These are phyloP conservation scores for Tenthredo notha DNA, from an alignment of 2,888 invertebrate species.

Conservation along the genomic window DNA sequence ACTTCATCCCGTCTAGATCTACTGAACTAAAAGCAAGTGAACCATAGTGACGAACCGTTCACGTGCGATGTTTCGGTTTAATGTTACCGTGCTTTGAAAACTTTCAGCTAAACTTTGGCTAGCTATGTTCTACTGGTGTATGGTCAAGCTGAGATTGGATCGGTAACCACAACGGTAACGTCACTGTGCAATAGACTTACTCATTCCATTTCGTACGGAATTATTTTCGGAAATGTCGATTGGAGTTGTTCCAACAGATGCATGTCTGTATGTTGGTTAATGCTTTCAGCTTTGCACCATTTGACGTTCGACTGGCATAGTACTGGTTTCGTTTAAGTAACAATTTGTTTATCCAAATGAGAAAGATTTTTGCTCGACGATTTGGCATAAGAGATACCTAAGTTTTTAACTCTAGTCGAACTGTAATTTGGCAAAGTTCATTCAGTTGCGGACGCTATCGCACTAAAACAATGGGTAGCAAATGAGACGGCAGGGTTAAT, in stretches of 20 bases:
- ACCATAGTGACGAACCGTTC: slow-evolving; percentile 20
- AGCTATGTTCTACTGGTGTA: not conserved
- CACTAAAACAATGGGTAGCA: slow-evolving; percentile 63
- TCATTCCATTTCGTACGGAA: not conserved
- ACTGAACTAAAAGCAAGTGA: not conserved
- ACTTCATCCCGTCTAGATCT: slow-evolving; percentile 10
- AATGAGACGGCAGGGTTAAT: slow-evolving; percentile 65
- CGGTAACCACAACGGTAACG: not conserved
- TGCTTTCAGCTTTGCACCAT: not conserved
- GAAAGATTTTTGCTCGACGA: not conserved
- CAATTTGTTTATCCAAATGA: not conserved
- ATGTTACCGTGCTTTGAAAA: slow-evolving; percentile 8
- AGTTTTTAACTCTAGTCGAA: slow-evolving; percentile 26
- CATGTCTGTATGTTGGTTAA: not conserved
- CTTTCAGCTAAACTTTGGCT: not conserved
- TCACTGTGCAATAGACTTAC: not conserved
- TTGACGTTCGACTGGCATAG: not conserved
- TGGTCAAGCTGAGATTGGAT: not conserved
- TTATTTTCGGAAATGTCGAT: not conserved
- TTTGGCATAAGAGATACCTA: not conserved
- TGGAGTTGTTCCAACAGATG: not conserved
- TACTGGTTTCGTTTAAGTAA: not conserved
- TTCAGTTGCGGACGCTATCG: slow-evolving; percentile 56
- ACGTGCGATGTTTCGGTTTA: not conserved
- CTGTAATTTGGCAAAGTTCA: slow-evolving; percentile 36